A percentile compares a stretch with the other conserved stretches of the same genome.
Evolutionary conservation across 2,113 vertebrate species (phyloP).

Genomic region (Eublepharis macularius): DNA sequence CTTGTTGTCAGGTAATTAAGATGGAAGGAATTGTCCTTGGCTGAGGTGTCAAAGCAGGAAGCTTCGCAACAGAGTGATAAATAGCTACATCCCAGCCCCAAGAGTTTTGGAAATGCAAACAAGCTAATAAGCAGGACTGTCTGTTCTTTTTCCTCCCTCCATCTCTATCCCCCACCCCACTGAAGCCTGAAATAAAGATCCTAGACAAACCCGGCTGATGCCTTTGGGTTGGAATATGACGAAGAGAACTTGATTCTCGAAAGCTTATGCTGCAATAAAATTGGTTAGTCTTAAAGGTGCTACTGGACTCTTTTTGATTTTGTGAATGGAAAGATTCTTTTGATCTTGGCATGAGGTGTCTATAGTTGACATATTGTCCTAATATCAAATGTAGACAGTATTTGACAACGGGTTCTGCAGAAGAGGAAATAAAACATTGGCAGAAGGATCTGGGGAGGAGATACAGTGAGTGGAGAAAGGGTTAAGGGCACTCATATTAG

Average conservation of each 20-base stretch:
- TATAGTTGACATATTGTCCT: background rate
- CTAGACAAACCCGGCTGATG: background rate
- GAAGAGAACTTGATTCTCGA: too few species aligned
- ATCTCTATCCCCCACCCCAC: background rate
- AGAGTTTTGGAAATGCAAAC: background rate
- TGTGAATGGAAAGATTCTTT: background rate
- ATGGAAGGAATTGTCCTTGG: background rate
- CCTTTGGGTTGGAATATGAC: too few species aligned
- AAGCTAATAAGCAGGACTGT: background rate
- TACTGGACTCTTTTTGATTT: too few species aligned
- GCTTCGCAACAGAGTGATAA: background rate
- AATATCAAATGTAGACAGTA: too few species aligned
- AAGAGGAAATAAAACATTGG: background rate
- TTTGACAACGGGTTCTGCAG: background rate
- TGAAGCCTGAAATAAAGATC: background rate
- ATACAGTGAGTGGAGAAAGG: background rate
- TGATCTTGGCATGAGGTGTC: background rate
- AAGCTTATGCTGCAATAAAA: too few species aligned
- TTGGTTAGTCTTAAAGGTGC: too few species aligned
- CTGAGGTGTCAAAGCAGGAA: background rate
- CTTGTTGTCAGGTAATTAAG: background rate
- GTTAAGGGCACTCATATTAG: too few species aligned
- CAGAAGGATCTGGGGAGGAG: background rate
- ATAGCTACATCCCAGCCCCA: background rate
- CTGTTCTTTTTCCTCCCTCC: background rate